These are phyloP conservation scores for Petromus typicus DNA, from an alignment of 2,113 vertebrate genomes.

Conservation along the genomic window DNA sequence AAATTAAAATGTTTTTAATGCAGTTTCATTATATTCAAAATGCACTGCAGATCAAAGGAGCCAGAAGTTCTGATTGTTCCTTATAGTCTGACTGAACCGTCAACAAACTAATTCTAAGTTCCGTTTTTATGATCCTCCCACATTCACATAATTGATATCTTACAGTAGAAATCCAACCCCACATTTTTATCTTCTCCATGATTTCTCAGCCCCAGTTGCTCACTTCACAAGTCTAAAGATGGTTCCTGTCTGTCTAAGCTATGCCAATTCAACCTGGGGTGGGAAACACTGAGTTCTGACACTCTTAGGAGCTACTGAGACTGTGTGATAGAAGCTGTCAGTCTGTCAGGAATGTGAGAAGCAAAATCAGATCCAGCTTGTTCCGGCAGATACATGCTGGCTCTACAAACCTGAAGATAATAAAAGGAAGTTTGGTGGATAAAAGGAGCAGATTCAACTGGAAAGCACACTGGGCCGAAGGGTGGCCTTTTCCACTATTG, in stretches of 20 bases:
- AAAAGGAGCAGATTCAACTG: conserved; percentile 21
- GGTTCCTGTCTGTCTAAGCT: conserved; percentile 61
- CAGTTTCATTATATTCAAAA: neutral
- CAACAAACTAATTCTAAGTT: conserved; percentile 32
- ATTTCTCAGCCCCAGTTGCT: conserved; percentile 64
- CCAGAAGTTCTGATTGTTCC: neutral
- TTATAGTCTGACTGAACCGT: neutral
- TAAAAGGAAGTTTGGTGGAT: conserved; percentile 38
- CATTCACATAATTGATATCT: conserved; percentile 39
- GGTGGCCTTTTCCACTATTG: neutral
- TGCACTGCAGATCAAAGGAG: neutral
- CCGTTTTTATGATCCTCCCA: conserved; percentile 11
- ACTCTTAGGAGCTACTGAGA: conserved; percentile 64
- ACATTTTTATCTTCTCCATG: conserved; percentile 60
- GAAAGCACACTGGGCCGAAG: neutral
- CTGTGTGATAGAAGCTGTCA: conserved; percentile 65
- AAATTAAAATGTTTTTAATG: neutral
- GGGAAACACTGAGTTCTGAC: conserved; percentile 65
- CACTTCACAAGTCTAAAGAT: conserved; percentile 68
- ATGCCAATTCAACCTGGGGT: conserved; percentile 61
- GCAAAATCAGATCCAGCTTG: conserved; percentile 53
- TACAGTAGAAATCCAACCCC: conserved; percentile 54
- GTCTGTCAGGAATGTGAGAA: conserved; percentile 73
- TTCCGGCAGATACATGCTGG: conserved; percentile 60
- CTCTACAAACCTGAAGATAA: conserved; percentile 29